Conservation (phyloP, 2,113 vertebrate species). For the Gallinago undulata region DNA sequence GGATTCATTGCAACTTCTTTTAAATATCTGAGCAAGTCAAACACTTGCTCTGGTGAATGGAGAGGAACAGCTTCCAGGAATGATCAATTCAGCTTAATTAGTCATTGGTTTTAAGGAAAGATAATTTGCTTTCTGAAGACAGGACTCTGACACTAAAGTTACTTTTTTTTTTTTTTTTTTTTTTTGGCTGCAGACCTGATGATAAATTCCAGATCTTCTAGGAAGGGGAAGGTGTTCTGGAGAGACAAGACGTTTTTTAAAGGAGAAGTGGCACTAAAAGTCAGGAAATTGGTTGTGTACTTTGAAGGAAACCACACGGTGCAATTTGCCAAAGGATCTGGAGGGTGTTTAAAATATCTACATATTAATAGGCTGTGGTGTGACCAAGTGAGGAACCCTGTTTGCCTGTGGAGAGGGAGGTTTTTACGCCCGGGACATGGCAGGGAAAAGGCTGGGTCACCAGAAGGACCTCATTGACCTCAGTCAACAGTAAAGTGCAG, state of each 20-base stretch:
- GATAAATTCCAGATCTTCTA: not conserved
- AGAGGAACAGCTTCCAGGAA: not conserved
- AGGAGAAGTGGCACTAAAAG: not conserved
- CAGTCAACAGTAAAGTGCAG: not conserved
- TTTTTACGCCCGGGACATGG: not conserved
- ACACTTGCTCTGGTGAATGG: not conserved
- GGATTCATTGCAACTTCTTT: not conserved
- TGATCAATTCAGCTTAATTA: not conserved
- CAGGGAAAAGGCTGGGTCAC: not conserved
- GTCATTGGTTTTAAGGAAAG: not conserved
- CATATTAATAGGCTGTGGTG: not conserved
- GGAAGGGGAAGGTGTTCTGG: not conserved
- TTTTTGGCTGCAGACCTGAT: not conserved
- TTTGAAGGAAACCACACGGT: not conserved
- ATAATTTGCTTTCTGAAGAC: not conserved
- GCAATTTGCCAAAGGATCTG: not conserved
- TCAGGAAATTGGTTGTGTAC: not conserved
- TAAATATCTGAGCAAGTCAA: not conserved
- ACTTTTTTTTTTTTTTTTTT: not conserved
- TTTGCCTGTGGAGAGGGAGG: slow-evolving; percentile 15
- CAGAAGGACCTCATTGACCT: not conserved
- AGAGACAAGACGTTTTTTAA: not conserved
- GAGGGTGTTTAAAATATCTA: not conserved
- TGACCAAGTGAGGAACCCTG: not conserved
- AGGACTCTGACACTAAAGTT: not conserved